Evolutionary conservation across 2,888 invertebrate species (phyloP), one percentile per base, ranked within the genome.

Genomic region (Gryllus longicercus): DNA sequence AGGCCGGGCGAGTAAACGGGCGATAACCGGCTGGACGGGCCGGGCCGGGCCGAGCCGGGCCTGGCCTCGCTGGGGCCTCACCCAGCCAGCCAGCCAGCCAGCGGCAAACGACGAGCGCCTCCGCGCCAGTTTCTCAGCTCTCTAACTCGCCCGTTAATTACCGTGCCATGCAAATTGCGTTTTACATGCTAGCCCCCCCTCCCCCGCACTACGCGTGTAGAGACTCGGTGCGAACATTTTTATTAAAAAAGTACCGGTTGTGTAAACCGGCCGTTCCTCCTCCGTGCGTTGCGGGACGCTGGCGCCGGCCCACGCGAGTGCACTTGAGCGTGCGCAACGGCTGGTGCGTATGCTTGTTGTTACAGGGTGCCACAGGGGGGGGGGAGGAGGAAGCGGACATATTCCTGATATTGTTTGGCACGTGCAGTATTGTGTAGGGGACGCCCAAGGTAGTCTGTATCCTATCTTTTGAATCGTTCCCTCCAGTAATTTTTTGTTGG

Each of bases 11-110:
- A 63, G 63, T 14, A 63, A 63, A 63, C n/a, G n/a, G 16, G n/a
- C 63, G 63, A 63, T 63, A 63, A 63, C 63, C 63, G 63, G 63
- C 63, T 63, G 63, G 63, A 63, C 63, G 63, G n/a, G 63, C 14
- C 51, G 21, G 21, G 21, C 21, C 38, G 8, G 8, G 38, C 38
- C 38, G 2, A 4, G 38, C 38, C 8, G 8, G 8, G 38, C 38
- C 38, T 38, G 25, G 38, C 38, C 38, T 5, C 38, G 38, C 5
- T 0, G 5, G 38, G 38, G 38, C 38, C 38, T 38, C 38, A 38
- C 5, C 38, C 38, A 38, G 21, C 21, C 21, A 21, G 21, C 21
- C 21, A 21, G 21, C 21, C 21, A 21, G 38, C 38, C 8, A 38
- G 38, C 63, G 16, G 3, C 14, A 63, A 16, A 11, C 63, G 63